phyloP scores from a whole-genome alignment of 2,113 vertebrate species.

The Merops nubicus region DNA sequence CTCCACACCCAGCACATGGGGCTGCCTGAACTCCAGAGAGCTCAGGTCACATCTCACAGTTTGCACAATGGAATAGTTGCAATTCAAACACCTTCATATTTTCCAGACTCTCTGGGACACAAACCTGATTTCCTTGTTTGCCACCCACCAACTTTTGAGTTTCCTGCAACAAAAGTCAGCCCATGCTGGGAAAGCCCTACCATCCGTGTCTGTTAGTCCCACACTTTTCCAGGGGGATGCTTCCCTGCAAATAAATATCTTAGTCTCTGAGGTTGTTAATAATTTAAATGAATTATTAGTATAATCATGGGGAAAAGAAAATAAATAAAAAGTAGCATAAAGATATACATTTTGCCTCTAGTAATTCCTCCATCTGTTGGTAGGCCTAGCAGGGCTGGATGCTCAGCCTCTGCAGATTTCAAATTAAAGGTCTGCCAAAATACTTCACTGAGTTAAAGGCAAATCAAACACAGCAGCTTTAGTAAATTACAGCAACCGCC shows the following conservation, averaged over 20 bases:
- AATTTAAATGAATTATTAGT: neutral
- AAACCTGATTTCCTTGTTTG: neutral
- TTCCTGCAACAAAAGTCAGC: neutral
- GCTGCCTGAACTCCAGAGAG: neutral
- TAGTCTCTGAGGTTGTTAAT: neutral
- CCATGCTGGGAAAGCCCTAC: neutral
- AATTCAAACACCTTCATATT: accelerated
- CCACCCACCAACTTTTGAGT: neutral
- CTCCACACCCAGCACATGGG: neutral
- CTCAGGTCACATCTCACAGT: accelerated
- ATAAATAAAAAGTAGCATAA: neutral
- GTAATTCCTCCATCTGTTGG: slow-evolving; percentile 51
- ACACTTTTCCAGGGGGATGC: neutral
- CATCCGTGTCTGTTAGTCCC: neutral
- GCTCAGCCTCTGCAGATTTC: slow-evolving; percentile 39
- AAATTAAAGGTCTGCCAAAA: slow-evolving; percentile 36
- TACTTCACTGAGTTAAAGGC: slow-evolving; percentile 35
- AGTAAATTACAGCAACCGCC: neutral
- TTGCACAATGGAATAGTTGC: accelerated
- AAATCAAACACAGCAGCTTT: slow-evolving; percentile 29
- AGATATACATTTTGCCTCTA: slow-evolving; percentile 42
- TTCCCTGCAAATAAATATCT: neutral
- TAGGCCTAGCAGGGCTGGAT: slow-evolving; percentile 35
- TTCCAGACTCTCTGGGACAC: neutral
- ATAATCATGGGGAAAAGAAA: neutral